Percentiles rank a stretch among this genome's conserved stretches.
These are phyloP conservation scores for Oncorhynchus clarkii DNA, from an alignment of 2,113 vertebrate species.

Conservation along the genomic window DNA sequence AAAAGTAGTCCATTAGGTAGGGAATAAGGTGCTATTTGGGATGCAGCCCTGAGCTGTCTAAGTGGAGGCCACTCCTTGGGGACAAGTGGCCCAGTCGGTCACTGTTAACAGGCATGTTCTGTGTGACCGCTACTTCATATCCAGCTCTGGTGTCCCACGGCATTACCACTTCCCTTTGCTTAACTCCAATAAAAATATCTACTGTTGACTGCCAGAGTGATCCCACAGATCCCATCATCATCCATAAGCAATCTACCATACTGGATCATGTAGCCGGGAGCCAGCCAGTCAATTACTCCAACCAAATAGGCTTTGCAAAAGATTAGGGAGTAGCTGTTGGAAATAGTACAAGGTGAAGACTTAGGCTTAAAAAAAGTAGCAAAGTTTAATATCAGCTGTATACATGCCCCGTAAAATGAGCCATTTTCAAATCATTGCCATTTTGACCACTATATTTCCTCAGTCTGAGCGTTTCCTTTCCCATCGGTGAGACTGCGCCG, in stretches of 20 bases:
- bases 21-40: no score
- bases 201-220: background rate
- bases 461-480: background rate
- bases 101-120: no score
- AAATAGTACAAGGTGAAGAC: background rate
- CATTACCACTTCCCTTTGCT: no score
- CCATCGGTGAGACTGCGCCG: background rate
- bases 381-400: background rate
- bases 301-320: background rate
- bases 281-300: background rate
- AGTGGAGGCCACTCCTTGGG: no score
- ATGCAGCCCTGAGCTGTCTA: no score
- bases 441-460: background rate
- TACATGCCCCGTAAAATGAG: background rate
- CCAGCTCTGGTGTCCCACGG: no score
- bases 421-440: background rate
- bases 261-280: background rate
- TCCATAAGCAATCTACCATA: background rate
- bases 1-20: no score
- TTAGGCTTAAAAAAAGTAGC: background rate
- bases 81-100: no score
- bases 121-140: no score
- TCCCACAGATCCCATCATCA: background rate
- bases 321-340: background rate
- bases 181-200: no score